Evolutionary conservation across 2,113 vertebrate genomes (phyloP), one percentile per base, ranked within the genome.

Genomic region (Ibidorhyncha struthersii): DNA sequence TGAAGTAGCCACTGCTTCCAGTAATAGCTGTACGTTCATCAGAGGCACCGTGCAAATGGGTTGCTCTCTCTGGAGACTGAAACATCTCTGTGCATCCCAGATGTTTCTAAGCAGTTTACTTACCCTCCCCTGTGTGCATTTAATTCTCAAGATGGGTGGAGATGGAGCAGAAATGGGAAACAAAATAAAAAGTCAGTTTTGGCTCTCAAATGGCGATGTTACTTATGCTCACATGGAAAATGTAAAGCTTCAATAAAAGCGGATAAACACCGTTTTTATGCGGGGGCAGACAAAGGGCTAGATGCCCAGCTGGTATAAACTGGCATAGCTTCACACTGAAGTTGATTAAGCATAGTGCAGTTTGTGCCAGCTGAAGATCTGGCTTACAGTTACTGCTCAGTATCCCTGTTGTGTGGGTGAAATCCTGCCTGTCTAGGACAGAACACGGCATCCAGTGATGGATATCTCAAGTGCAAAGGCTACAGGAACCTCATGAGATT

Each of bases 251-350:
- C 86, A 89, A 82, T 89, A 96, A 94, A 96, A 90, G 73, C 73
- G 87, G 84, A 96, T 66, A 97, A 96, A 96, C 49, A 92, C n/a
- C 78, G 58, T 91, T 96, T 97, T 97, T 91, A 94, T 87, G 83
- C 34, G 84, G 89, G 95, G 90, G 86, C 86, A 96, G 95, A 95
- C 91, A 96, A 96, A 96, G 86, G 92, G 93, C 86, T 97, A 77
- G 88, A 76, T 96, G 92, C 91, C 93, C 94, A 97, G 91, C 97
- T 97, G 96, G 84, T 95, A 80, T 69, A 80, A 91, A 94, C 94
- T 96, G 94, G 93, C 95, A 94, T 97, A 96, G 93, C 74, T 95
- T 97, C 91, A 97, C 95, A 95, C 7, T 86, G 81, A 93, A 87
- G 91, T 95, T 95, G 95, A 97, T 96, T 92, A 96, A 96, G 86